Base-by-base conservation (phyloP, 1,140 invertebrate species). In the Drosophila ficusphila region DNA sequence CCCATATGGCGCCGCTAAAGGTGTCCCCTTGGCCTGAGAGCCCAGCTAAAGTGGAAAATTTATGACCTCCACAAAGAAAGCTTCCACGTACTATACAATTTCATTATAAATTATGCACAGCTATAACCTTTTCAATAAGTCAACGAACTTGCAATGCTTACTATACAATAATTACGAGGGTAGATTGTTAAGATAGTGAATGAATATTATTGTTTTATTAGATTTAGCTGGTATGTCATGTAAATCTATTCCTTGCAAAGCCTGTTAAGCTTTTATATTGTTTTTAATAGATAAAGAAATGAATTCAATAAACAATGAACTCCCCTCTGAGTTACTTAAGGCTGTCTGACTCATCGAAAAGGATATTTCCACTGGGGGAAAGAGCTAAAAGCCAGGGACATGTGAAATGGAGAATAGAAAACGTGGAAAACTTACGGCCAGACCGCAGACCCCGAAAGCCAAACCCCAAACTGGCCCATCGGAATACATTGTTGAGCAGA, bases 91-190 rank as follows among this genome's bases (percentile, higher is more conserved):
- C 49, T 78, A 78, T 78, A 78, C 49, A 85, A 85, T 83, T 79
- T 79, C 79, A 75, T 58, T 57, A 79, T 83, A 70, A 83, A 86
- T 83, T 83, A 83, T 83, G 79, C 76, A 79, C 72, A 73, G 51
- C 60, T 70, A 85, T 67, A 77, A 73, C 70, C 64, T 75, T 75
- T 71, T 47, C 68, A 61, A 79, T 57, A 75, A 85, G 79, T 76
- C 79, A 83, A 83, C 48, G 81, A 83, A 76, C 79, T 25, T 4
- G 9, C 27, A 25, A 7, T 18, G 34, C 9, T 21, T 27, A n/a
- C n/a, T 21, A 14, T 51, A 65, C 19, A 33, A 21, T 52, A 51
- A 67, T 67, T 42, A 23, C 44, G 36, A 52, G 44, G 27, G 21
- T 5, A 27, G 62, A 27, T 67, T 31, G 12, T 21, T 7, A 11